Percentiles rank a stretch among this genome's conserved stretches.
These are phyloP conservation scores for Andrena chrysosceles DNA, from an alignment of 2,888 invertebrate species.

Conservation along the genomic window DNA sequence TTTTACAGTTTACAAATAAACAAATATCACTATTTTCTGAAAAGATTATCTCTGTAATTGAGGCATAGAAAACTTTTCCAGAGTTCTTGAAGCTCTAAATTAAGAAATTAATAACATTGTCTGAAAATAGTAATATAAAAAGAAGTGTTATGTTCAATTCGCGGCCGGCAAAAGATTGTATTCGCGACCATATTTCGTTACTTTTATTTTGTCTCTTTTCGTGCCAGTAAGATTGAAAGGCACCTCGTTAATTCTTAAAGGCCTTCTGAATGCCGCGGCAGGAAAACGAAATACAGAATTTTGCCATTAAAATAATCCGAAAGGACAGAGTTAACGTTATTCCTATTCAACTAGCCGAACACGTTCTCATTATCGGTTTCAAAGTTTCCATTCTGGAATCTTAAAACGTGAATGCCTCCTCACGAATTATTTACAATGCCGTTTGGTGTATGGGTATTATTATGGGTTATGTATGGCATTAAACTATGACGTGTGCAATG, in stretches of 20 bases:
- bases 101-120: too few species aligned
- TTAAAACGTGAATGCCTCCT: background rate
- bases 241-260: conserved; percentile 18
- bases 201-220: conserved; percentile 27
- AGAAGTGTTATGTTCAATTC: background rate
- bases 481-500: too few species aligned
- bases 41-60: too few species aligned
- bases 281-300: conserved; percentile 22
- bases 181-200: background rate
- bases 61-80: too few species aligned
- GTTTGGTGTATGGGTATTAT: background rate
- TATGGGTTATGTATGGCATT: too few species aligned
- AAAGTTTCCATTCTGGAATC: background rate
- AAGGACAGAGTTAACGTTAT: conserved; percentile 11
- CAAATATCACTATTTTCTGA: too few species aligned
- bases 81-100: too few species aligned
- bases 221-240: conserved; percentile 14
- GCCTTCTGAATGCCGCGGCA: conserved; percentile 1
- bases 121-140: too few species aligned
- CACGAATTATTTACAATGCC: background rate
- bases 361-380: background rate
- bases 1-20: too few species aligned
- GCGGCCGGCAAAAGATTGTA: background rate
- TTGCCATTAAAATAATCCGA: conserved; percentile 24
- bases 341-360: background rate